phyloP scores from a whole-genome alignment of 2,113 vertebrate species.

The Ceratotherium simum region DNA sequence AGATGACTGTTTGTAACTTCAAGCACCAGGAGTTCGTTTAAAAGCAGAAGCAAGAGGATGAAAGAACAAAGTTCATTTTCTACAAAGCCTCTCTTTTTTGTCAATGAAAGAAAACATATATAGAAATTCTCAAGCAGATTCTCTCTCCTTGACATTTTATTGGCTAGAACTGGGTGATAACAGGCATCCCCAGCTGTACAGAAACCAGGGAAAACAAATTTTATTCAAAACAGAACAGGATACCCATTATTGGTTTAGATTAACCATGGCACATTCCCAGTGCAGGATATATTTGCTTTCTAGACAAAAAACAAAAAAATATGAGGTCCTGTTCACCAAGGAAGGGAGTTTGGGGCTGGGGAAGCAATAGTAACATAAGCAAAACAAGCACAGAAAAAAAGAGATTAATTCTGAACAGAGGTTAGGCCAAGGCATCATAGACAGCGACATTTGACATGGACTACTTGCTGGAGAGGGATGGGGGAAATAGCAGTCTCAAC shows the following conservation, averaged over 20 bases:
- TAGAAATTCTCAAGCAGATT: not conserved
- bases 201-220: not conserved
- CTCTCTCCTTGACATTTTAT: not conserved
- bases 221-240: not conserved
- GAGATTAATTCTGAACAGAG: not conserved
- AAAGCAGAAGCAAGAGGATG: not conserved
- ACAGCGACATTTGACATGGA: not conserved
- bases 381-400: not conserved
- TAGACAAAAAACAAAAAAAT: not conserved
- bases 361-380: not conserved
- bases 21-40: not conserved
- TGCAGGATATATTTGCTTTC: not conserved
- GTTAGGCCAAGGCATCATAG: not conserved
- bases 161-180: not conserved
- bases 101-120: not conserved
- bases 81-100: not conserved
- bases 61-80: not conserved
- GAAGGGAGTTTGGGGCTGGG: not conserved
- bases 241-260: not conserved
- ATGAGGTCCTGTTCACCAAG: not conserved
- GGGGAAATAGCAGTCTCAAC: not conserved
- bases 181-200: accelerated
- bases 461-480: not conserved
- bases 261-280: accelerated
- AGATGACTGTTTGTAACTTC: not conserved